Evolutionary conservation across 2,797 vertebrate species (phyloP).

Genomic region (Pseudomugil gertrudae): DNA sequence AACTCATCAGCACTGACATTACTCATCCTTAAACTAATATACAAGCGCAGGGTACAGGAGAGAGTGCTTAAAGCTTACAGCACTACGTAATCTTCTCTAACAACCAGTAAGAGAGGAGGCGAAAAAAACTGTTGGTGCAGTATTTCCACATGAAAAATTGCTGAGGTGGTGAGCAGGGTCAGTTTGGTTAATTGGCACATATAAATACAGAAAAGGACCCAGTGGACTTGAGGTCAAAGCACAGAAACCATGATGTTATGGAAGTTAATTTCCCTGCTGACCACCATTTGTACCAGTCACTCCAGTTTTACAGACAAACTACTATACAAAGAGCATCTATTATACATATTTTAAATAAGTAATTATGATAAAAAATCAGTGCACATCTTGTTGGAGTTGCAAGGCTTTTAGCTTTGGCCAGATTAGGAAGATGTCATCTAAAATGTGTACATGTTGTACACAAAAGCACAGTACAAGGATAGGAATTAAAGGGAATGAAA

Average conservation of each 20-base stretch:
- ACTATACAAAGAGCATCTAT: conserved; percentile 38
- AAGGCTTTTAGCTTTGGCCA: conserved; percentile 64
- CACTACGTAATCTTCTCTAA: conserved; percentile 37
- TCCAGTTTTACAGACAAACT: conserved; percentile 34
- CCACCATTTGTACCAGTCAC: conserved; percentile 46
- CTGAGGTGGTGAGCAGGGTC: conserved; percentile 37
- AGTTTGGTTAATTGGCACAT: conserved; percentile 59
- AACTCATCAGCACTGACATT: conserved; percentile 26
- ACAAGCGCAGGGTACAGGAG: conserved; percentile 38
- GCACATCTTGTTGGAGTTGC: conserved; percentile 52
- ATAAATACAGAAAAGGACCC: conserved; percentile 35
- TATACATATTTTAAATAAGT: conserved; percentile 45
- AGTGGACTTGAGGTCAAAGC: conserved; percentile 18
- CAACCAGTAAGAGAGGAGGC: conserved; percentile 22
- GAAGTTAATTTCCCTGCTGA: conserved; percentile 35
- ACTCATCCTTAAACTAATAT: conserved; percentile 47
- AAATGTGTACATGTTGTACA: conserved; percentile 45
- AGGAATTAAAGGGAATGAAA: conserved; percentile 50
- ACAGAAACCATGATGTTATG: conserved; percentile 19
- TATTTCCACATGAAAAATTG: conserved; percentile 37
- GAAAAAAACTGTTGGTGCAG: conserved; percentile 15
- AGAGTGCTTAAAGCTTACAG: conserved; percentile 41
- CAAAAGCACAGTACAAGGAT: conserved; percentile 48
- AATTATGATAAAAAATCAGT: conserved; percentile 43
- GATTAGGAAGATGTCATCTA: conserved; percentile 42